Base-by-base conservation (phyloP, 2,797 vertebrate species). In the Mormyrops attenuatus region DNA sequence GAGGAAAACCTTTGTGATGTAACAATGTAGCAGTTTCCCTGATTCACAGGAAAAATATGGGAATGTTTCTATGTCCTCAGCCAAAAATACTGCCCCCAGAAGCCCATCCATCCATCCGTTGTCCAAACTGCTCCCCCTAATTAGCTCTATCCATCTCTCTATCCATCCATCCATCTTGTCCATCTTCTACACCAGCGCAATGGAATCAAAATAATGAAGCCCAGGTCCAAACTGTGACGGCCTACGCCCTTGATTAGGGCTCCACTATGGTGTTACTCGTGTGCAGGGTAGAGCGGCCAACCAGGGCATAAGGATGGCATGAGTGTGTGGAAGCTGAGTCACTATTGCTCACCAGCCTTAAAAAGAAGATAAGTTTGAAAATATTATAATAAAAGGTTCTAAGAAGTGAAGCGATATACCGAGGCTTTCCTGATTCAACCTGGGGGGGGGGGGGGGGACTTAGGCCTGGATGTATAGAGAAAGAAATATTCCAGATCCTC, bases 381-480 rank as follows among this genome's bases (percentile, higher is more conserved):
- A 87, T 57, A 57, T 41, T 57, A 17, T 7, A 2, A 38, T 34
- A 50, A 55, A 52, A 50, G 52, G 26, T 77, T 34, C 30, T 53
- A 88, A 90, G 84, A 30, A 53, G 22, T 85, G 87, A 53, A 66
- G 50, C 85, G 85, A 53, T 20, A 52, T 55, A 90, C 55, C 7
- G 47, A 47, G 20, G 26, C 77, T 88, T 80, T 57, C 47, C 41
- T 4, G 20, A 66, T 41, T 87, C 57, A 30, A 22, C 55, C 77
- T 6, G 13, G 30, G 22, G 66, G 20, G 3, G 15, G 22, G 34
- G 30, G 1, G 7, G 5, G 17, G 73, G 26, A 13, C 50, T 38
- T 8, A 17, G 17, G 41, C 80, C 8, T 55, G 60, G 11, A 60
- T 69, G 57, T 17, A 57, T n/a, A 53, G 63, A 80, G 57, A 89